Percentiles rank a stretch among this genome's conserved stretches.
These are phyloP conservation scores for Electrophaes corylata DNA, from an alignment of 2,888 invertebrate genomes.

Conservation along the genomic window DNA sequence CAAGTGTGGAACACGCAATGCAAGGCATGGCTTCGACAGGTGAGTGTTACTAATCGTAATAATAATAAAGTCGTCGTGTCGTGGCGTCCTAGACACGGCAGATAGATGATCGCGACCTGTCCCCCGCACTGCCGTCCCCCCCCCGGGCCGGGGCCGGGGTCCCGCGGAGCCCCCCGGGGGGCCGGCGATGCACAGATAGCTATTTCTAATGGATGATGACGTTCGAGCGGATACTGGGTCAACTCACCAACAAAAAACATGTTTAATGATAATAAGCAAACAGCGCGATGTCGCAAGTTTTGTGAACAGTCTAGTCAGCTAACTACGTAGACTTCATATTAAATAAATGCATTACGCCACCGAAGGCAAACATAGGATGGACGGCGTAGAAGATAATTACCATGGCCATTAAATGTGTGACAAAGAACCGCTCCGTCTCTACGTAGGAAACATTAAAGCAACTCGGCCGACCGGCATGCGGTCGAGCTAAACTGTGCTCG, in stretches of 20 bases:
- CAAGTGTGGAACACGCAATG: too few species aligned
- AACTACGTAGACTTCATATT: background rate
- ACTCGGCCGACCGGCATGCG: slow-evolving; percentile 21
- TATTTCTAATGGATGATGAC: slow-evolving; percentile 35
- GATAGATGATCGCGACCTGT: slow-evolving; percentile 11
- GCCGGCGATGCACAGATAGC: slow-evolving; percentile 30
- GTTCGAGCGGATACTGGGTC: slow-evolving; percentile 24
- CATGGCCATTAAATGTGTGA: slow-evolving; percentile 4
- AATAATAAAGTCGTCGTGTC: slow-evolving; percentile 26
- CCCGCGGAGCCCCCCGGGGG: slow-evolving; percentile 23
- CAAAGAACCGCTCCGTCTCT: slow-evolving; percentile 7
- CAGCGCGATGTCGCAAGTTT: background rate
- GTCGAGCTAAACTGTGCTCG: slow-evolving; percentile 19
- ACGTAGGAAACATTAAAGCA: slow-evolving; percentile 14
- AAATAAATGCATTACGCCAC: background rate
- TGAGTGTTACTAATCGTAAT: slow-evolving; percentile 4
- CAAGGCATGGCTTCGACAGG: slow-evolving; percentile 7
- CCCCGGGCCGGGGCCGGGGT: background rate
- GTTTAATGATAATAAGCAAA: background rate
- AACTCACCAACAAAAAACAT: slow-evolving; percentile 17
- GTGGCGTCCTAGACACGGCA: slow-evolving; percentile 10
- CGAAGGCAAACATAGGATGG: background rate
- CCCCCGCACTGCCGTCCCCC: too few species aligned
- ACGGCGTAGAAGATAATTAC: slow-evolving; percentile 1
- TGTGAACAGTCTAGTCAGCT: background rate